Evolutionary conservation across 2,797 vertebrate species (phyloP).

Genomic region (Sebastes hopkinsi): DNA sequence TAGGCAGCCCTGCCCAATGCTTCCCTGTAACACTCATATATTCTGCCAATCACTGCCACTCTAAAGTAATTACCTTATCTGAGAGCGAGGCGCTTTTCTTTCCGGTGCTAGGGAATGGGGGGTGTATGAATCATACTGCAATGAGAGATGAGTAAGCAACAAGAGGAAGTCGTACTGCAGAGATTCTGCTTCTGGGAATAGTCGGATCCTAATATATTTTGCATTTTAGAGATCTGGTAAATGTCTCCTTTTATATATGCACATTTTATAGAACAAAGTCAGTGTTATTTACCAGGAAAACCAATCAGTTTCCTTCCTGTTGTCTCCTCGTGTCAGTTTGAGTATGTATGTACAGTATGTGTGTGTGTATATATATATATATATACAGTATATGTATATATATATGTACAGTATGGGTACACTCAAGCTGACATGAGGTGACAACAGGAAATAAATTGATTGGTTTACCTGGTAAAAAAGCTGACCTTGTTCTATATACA

Average conservation of each 20-base stretch:
- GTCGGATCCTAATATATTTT: not conserved
- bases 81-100: slow-evolving; percentile 20
- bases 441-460: too few species aligned
- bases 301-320: not conserved
- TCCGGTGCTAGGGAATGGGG: not conserved
- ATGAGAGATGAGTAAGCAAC: slow-evolving; percentile 43
- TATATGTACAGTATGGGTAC: too few species aligned
- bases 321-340: not conserved
- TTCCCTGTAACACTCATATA: slow-evolving; percentile 6
- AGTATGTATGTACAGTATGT: too few species aligned
- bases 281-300: not conserved
- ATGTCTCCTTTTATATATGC: not conserved
- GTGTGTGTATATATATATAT: too few species aligned
- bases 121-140: slow-evolving; percentile 42
- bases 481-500: too few species aligned
- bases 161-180: not conserved
- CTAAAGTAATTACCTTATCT: slow-evolving; percentile 45
- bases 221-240: not conserved
- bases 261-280: not conserved
- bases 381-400: too few species aligned
- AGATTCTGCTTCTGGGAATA: not conserved
- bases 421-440: too few species aligned
- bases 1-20: not conserved
- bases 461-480: too few species aligned
- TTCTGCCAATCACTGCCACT: slow-evolving; percentile 22